Base-by-base conservation (phyloP, 1,140 invertebrate genomes). In the Diploscapter pachys region DNA sequence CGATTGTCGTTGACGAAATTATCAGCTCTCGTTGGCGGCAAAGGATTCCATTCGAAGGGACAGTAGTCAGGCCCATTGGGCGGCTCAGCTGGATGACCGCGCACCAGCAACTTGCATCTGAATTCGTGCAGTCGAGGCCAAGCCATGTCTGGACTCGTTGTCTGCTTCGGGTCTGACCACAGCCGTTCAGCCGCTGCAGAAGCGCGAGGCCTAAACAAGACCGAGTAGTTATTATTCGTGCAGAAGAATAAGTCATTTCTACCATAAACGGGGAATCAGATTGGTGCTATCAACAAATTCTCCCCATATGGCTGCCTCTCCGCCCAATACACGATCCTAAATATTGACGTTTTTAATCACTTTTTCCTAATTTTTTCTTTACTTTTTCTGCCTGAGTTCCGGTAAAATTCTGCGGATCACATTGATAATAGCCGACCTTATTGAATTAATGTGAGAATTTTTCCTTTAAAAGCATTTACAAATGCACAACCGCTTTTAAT, bases 221-320 rank as follows among this genome's bases (percentile, higher is more conserved):
- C 11, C 68, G 67, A n/a, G 9, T 11, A 70, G 11, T 2, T 64
- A 51, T 31, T 8, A 5, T n/a, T 49, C 59, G 9, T 73, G 9
- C 13, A 72, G 54, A 71, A 68, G 66, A 49, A n/a, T 56, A 31
- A 31, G 31, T 31, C 31, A 31, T 31, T 31, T 31, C 31, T 51
- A 80, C 82, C 82, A 83, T 31, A 83, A 62, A 50, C 78, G 64
- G 1, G 74, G 50, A 8, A 86, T 57, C 9, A 86, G 8, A 70
- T 86, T 86, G 13, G 84, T 85, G 8, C 71, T 78, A 65, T 86
- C 86, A 6, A 86, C 83, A 64, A 82, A 86, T 76, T 86, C 78
- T 49, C 90, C 90, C 93, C 93, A 95, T 91, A 95, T 92, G 80
- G 92, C 93, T 3, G 92, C 91, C 86, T 95, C 93, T 1, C 93